Evolutionary conservation across 2,888 invertebrate genomes (phyloP), one percentile per base, ranked within the genome.

Genomic region (Xylota segnis): DNA sequence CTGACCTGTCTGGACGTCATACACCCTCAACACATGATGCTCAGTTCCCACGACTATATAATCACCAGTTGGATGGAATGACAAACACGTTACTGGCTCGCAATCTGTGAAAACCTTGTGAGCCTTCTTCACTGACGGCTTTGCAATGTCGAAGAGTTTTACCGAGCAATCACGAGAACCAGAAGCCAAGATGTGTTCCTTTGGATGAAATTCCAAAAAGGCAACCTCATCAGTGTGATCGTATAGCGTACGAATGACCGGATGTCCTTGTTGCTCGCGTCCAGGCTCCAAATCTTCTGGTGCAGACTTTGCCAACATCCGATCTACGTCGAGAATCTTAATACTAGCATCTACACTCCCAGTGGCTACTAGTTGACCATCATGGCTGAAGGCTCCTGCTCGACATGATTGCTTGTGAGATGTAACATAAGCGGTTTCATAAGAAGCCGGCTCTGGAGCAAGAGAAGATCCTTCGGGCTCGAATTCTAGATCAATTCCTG

Each of bases 281-380:
- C 96, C 96, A 0, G 96, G 95, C 72, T 96, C 96, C 90, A 96
- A 95, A 89, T 96, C 97, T 89, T 97, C 97, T 0, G 97, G 98
- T 0, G 98, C 97, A n/a, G 98, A 98, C 91, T 99, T 99, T 0
- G 99, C 98, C 90, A 99, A 93, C 98, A 99, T 99, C 83, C 99
- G 95, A 90, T 99, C 99, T n/a, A 99, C 99, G 90, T 99, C 99
- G 86, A 99, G 93, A 89, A 99, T 98, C 94, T 99, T 99, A 77
- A 99, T 99, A 87, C 99, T 99, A 1, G 99, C 98, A 92, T 99
- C 99, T 0, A 98, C 98, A 88, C 99, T 99, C 12, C 99, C 99
- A 0, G 99, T 99, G 0, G 99, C 99, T 10, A 99, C 97, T 0
- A 99, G 93, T 88, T 98, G 97, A 0, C 99, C 99, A 92, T 98